Evolutionary conservation across 2,888 invertebrate species (phyloP).

Genomic region (Acanthopleura granulata): DNA sequence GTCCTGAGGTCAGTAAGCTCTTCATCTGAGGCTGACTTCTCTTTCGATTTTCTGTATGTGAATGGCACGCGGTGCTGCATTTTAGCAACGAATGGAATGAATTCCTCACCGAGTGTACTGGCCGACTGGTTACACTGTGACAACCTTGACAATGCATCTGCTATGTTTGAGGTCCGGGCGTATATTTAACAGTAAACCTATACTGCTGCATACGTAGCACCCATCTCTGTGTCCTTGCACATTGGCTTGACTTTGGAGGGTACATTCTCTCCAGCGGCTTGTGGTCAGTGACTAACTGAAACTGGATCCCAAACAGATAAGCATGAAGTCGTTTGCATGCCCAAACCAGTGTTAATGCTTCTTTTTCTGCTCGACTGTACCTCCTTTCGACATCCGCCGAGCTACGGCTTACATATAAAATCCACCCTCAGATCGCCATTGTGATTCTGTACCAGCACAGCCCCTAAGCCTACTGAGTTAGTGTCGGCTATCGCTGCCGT

Average conservation of each 20-base stretch:
- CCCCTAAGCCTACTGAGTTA: neutral
- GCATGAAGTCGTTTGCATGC: conserved; percentile 39
- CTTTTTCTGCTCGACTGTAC: neutral
- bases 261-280: neutral
- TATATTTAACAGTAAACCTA: neutral
- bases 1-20: neutral
- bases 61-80: conserved; percentile 22
- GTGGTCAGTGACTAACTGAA: neutral
- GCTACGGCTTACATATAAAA: neutral
- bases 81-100: conserved; percentile 16
- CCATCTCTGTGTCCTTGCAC: neutral
- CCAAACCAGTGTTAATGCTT: conserved; percentile 39
- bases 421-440: neutral
- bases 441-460: neutral
- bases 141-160: conserved; percentile 4
- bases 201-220: neutral
- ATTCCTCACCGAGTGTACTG: conserved; percentile 13
- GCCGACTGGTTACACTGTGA: neutral
- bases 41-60: conserved; percentile 21
- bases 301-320: conserved; percentile 38
- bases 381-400: neutral
- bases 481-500: neutral
- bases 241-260: neutral
- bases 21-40: neutral
- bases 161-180: neutral